Conservation (phyloP, 2,113 vertebrate species). For the Ictalurus punctatus region DNA sequence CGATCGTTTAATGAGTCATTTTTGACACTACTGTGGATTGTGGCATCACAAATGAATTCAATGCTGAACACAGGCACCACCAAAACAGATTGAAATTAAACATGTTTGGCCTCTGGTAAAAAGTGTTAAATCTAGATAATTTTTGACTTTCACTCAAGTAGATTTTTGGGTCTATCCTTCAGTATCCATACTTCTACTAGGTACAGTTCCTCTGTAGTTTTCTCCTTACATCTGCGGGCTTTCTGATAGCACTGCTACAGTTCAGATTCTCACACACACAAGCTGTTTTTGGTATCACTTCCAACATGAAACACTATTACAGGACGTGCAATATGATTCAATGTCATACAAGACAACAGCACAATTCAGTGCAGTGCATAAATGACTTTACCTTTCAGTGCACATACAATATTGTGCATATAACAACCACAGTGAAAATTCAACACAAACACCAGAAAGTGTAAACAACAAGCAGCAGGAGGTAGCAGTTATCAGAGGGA, state of each 20-base stretch:
- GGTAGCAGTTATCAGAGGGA: conserved; percentile 3
- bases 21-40: too few relatives aligned
- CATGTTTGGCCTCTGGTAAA: too few relatives aligned
- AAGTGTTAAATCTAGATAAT: neutral
- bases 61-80: too few relatives aligned
- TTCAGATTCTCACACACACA: neutral
- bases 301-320: neutral
- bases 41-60: too few relatives aligned
- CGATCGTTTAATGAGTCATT: too few relatives aligned
- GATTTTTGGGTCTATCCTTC: neutral
- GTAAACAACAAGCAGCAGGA: conserved; percentile 28
- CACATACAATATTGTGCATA: conserved; percentile 10
- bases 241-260: neutral
- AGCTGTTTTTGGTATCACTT: neutral
- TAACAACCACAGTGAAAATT: conserved; percentile 22
- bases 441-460: conserved; percentile 12
- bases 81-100: too few relatives aligned
- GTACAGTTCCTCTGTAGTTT: neutral
- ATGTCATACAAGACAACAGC: neutral
- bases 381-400: conserved; percentile 24
- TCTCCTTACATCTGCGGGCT: neutral
- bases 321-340: neutral
- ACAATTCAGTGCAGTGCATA: neutral
- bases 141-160: neutral
- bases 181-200: neutral